These are phyloP conservation scores for Plodia interpunctella DNA, from an alignment of 1,140 invertebrate species.

Conservation along the genomic window DNA sequence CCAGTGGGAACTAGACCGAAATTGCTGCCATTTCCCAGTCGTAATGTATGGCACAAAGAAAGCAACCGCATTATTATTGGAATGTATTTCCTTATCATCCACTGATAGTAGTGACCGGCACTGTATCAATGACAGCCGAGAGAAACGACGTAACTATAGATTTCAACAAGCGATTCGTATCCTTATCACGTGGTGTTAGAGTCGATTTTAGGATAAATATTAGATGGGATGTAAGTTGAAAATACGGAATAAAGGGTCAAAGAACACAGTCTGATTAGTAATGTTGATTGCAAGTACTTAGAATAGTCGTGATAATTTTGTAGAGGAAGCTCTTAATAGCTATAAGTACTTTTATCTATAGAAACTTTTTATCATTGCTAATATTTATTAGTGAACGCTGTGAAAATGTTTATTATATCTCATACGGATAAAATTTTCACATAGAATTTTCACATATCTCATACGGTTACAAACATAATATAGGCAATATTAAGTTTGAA, in stretches of 20 bases:
- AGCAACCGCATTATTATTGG: slow-evolving; percentile 49
- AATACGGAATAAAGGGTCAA: slow-evolving; percentile 44
- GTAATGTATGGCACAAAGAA: slow-evolving; percentile 44
- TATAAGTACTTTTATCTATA: background rate
- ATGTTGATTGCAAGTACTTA: slow-evolving; percentile 24
- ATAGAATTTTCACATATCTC: too few species aligned
- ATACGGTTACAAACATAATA: too few species aligned
- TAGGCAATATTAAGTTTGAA: too few species aligned
- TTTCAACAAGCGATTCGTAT: slow-evolving; percentile 21
- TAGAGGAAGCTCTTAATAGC: slow-evolving; percentile 9
- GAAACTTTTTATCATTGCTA: background rate
- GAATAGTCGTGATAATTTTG: slow-evolving; percentile 22
- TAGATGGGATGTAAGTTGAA: slow-evolving; percentile 20
- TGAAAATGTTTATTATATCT: background rate
- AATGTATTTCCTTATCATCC: slow-evolving; percentile 55
- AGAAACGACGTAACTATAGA: slow-evolving; percentile 28
- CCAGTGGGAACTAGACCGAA: too few species aligned
- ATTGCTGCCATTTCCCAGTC: slow-evolving; percentile 14
- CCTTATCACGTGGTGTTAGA: slow-evolving; percentile 21
- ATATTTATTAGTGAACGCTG: background rate
- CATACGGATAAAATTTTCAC: too few species aligned
- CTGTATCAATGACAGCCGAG: slow-evolving; percentile 15
- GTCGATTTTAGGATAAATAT: slow-evolving; percentile 19
- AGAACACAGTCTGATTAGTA: slow-evolving; percentile 53
- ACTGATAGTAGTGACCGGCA: slow-evolving; percentile 49